A percentile compares a stretch with the other conserved stretches of the same genome.
Conservation (phyloP, 1,140 invertebrate species). For the Sitodiplosis mosellana region DNA sequence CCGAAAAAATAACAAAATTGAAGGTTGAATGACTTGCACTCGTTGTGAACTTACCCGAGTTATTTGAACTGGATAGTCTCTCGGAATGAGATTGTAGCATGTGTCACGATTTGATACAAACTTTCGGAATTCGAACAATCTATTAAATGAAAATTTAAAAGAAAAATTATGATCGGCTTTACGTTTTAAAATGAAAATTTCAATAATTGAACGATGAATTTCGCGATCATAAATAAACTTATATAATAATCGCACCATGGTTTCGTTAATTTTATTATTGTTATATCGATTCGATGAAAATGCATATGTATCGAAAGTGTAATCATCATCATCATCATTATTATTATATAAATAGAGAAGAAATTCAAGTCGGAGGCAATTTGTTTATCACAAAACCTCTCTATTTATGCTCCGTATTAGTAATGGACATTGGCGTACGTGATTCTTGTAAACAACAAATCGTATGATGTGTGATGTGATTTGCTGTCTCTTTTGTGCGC, state of each 20-base stretch:
- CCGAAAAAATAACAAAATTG: no score
- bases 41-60: constrained; percentile 45
- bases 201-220: background rate
- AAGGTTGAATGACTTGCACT: background rate
- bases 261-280: no score
- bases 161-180: background rate
- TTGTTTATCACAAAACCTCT: background rate
- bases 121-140: constrained; percentile 81
- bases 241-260: background rate
- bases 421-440: background rate
- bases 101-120: constrained; percentile 62
- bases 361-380: background rate
- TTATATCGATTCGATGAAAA: no score
- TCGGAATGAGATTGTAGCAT: constrained; percentile 64
- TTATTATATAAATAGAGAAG: background rate
- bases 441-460: background rate
- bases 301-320: no score
- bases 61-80: constrained; percentile 73
- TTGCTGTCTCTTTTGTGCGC: no score
- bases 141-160: constrained; percentile 24
- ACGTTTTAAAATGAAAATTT: background rate
- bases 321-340: background rate
- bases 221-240: background rate
- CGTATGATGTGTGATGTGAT: background rate
- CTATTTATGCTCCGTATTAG: background rate